These are phyloP conservation scores for Phylloscopus collybita DNA, from an alignment of 2,797 vertebrate genomes.

Conservation along the genomic window DNA sequence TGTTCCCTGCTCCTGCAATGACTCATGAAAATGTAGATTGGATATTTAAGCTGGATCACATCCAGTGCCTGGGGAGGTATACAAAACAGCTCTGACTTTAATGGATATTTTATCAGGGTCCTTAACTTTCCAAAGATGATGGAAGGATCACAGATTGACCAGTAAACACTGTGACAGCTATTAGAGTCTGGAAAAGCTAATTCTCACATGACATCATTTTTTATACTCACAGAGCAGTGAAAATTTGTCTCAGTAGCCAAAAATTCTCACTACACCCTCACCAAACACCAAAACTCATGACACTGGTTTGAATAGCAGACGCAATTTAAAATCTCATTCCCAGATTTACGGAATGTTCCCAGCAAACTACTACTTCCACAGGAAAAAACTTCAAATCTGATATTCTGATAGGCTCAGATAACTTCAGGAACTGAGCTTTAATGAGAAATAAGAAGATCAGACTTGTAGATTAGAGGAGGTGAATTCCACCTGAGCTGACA, in stretches of 20 bases:
- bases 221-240: neutral
- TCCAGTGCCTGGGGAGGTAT: neutral
- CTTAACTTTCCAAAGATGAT: neutral
- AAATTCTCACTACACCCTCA: neutral
- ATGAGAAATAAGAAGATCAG: neutral
- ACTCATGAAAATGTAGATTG: constrained; percentile 44
- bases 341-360: neutral
- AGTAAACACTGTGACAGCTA: neutral
- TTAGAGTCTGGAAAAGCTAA: neutral
- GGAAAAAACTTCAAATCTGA: neutral
- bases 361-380: neutral
- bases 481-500: neutral
- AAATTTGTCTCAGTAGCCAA: neutral
- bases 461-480: neutral
- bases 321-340: neutral
- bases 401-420: neutral
- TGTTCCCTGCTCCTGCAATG: neutral
- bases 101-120: neutral
- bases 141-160: neutral
- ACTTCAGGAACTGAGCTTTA: neutral
- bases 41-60: neutral
- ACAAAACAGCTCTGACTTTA: constrained; percentile 12
- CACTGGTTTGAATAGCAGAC: neutral
- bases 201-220: neutral
- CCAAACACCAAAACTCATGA: neutral